Evolutionary conservation across 2,888 invertebrate genomes (phyloP).

Genomic region (Drosophila anomelani): DNA sequence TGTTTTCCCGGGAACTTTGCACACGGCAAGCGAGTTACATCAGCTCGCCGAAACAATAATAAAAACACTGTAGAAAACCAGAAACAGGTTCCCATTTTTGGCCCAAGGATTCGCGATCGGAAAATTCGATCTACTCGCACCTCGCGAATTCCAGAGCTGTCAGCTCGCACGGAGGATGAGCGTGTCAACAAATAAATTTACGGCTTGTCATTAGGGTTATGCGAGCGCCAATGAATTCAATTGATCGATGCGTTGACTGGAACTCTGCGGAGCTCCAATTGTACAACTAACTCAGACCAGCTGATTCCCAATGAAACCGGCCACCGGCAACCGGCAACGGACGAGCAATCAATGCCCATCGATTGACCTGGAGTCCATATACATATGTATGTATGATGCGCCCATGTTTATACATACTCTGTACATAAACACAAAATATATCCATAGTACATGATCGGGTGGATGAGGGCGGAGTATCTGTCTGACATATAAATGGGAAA

Average conservation of each 20-base stretch:
- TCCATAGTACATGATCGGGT: slow-evolving; percentile 18
- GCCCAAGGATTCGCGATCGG: slow-evolving; percentile 33
- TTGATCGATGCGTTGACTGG: slow-evolving; percentile 48
- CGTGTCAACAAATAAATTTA: slow-evolving; percentile 34
- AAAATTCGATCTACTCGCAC: slow-evolving; percentile 38
- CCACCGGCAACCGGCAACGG: slow-evolving; percentile 41
- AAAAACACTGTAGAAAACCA: slow-evolving; percentile 13
- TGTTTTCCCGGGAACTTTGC: slow-evolving; percentile 52
- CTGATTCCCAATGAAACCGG: slow-evolving; percentile 72
- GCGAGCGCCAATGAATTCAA: slow-evolving; percentile 56
- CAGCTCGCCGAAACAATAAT: slow-evolving; percentile 45
- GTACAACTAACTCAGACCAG: slow-evolving; percentile 65
- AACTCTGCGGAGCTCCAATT: slow-evolving; percentile 51
- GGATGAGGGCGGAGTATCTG: slow-evolving; percentile 14
- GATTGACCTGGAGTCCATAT: slow-evolving; percentile 22
- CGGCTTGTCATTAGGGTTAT: slow-evolving; percentile 50
- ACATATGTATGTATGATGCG: slow-evolving; percentile 1
- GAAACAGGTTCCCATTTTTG: slow-evolving; percentile 43
- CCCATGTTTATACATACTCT: slow-evolving; percentile 3
- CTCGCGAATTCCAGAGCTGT: slow-evolving; percentile 28
- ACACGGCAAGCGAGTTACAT: slow-evolving; percentile 61
- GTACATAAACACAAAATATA: slow-evolving; percentile 15
- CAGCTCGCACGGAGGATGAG: slow-evolving; percentile 27
- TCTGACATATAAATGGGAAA: slow-evolving; percentile 34
- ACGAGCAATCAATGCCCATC: slow-evolving; percentile 52